Evolutionary conservation across 2,113 vertebrate genomes (phyloP).

Genomic region (Hymenochirus boettgeri): DNA sequence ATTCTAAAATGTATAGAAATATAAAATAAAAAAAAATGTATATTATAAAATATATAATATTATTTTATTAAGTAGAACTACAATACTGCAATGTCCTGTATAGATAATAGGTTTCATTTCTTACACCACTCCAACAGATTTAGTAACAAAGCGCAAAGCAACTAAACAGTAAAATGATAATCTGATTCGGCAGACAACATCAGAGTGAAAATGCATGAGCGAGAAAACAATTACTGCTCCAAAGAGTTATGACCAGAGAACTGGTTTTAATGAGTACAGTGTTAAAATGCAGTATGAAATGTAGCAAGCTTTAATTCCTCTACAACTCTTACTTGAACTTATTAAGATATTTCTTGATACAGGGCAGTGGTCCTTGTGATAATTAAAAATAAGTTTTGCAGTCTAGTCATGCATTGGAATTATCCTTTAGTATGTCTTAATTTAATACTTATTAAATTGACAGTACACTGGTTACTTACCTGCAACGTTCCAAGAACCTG

Average conservation of each 20-base stretch:
- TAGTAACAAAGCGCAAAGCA: constrained; percentile 39
- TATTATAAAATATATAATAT: too few relatives aligned
- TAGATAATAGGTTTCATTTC: constrained; percentile 40
- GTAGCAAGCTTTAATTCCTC: neutral
- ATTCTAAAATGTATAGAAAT: too few relatives aligned
- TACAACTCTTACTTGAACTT: constrained; percentile 10
- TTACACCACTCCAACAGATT: constrained; percentile 29
- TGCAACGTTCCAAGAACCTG: too few relatives aligned
- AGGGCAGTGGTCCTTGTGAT: too few relatives aligned
- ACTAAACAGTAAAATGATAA: constrained; percentile 40
- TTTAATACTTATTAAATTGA: too few relatives aligned
- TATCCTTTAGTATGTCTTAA: too few relatives aligned
- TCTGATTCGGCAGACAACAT: constrained; percentile 38
- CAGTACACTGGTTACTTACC: too few relatives aligned
- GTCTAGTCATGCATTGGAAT: too few relatives aligned
- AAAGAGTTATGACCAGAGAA: constrained; percentile 37
- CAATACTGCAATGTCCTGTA: constrained; percentile 39
- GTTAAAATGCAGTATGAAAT: constrained; percentile 36
- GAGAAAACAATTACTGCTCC: constrained; percentile 40
- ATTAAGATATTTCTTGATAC: neutral
- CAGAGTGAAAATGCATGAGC: constrained; percentile 42
- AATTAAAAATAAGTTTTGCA: too few relatives aligned
- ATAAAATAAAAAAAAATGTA: too few relatives aligned
- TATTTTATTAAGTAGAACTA: constrained; percentile 20
- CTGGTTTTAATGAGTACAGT: constrained; percentile 38